Percentiles rank a stretch among this genome's conserved stretches.
phyloP scores from a whole-genome alignment of 2,888 invertebrate species.

The Pteria penguin region DNA sequence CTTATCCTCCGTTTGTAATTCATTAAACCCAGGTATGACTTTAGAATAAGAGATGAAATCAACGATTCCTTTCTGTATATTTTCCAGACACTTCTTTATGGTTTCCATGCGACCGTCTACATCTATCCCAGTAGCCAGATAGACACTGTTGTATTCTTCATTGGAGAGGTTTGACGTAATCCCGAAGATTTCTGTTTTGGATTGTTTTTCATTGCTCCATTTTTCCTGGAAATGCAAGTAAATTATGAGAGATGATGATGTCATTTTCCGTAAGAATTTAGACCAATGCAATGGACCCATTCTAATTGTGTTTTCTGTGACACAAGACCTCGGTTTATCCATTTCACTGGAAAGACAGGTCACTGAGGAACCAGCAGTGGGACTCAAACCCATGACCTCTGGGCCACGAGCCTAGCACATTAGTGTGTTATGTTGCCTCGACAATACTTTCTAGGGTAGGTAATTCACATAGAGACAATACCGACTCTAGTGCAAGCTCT shows the following conservation, averaged over 20 bases:
- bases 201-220: background rate
- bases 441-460: no score
- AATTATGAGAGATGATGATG: no score
- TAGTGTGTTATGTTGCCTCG: no score
- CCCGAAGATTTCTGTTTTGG: conserved; percentile 50
- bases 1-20: conserved; percentile 55
- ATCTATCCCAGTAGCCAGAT: conserved; percentile 59
- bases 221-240: conserved; percentile 51
- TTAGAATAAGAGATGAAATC: conserved; percentile 59
- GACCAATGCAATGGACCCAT: no score
- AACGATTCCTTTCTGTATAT: conserved; percentile 55
- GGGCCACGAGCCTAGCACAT: no score
- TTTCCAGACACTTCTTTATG: conserved; percentile 49
- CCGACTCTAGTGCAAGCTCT: no score
- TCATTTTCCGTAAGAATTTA: no score
- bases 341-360: no score
- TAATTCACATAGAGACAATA: no score
- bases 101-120: conserved; percentile 53
- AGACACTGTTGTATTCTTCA: conserved; percentile 55
- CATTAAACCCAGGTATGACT: conserved; percentile 58
- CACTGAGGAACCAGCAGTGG: no score
- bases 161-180: conserved; percentile 44
- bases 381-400: no score
- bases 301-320: background rate
- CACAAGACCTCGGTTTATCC: no score